phyloP scores from a whole-genome alignment of 1,140 invertebrate species.

The Leptinotarsa texana region DNA sequence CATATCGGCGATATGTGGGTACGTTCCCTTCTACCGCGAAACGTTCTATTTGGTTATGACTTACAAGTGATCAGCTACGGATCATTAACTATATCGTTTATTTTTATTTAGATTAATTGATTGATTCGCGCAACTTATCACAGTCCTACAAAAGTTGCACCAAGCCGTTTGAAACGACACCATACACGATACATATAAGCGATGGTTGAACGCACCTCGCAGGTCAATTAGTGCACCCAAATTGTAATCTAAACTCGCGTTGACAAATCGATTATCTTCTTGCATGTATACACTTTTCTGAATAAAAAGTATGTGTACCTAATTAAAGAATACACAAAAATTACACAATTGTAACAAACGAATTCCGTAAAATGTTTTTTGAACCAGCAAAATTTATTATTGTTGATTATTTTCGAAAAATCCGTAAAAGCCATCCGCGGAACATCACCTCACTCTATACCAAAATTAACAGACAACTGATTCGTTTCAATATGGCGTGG shows the following conservation, averaged over 20 bases:
- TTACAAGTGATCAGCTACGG: no score
- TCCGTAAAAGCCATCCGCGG: slow-evolving; percentile 42
- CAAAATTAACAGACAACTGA: slow-evolving; percentile 56
- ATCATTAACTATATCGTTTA: no score
- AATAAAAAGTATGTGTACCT: slow-evolving; percentile 33
- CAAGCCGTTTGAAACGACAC: slow-evolving; percentile 45
- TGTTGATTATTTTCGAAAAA: slow-evolving; percentile 37
- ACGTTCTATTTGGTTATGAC: background rate
- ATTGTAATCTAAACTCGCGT: slow-evolving; percentile 56
- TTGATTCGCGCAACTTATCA: slow-evolving; percentile 14
- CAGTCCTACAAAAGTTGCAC: slow-evolving; percentile 14
- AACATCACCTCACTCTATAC: slow-evolving; percentile 45
- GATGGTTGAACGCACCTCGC: slow-evolving; percentile 40
- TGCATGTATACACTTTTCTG: slow-evolving; percentile 43
- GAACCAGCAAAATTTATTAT: background rate
- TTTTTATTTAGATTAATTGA: background rate
- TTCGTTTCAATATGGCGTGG: slow-evolving; percentile 57
- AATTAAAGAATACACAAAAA: slow-evolving; percentile 13
- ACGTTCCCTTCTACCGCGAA: background rate
- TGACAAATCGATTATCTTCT: slow-evolving; percentile 57
- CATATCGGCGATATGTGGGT: slow-evolving; percentile 3
- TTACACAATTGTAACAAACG: background rate
- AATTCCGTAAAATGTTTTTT: background rate
- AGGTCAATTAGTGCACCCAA: slow-evolving; percentile 55
- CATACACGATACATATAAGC: slow-evolving; percentile 44